phyloP scores from a whole-genome alignment of 1,140 invertebrate species.

The Ruditapes philippinarum region DNA sequence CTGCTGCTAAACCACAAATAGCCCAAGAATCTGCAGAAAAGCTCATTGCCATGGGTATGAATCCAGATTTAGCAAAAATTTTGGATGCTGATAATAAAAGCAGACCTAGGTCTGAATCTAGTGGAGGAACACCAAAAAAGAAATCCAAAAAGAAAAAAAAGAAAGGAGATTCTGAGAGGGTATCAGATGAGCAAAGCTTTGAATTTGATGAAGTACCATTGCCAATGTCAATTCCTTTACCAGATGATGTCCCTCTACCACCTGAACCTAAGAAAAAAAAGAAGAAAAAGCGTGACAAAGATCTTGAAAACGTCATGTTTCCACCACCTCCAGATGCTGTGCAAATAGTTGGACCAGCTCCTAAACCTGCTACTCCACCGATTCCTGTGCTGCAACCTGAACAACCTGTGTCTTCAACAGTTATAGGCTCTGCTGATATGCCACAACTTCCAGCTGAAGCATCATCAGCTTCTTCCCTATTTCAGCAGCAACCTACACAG shows the following conservation, averaged over 20 bases:
- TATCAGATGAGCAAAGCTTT: not conserved
- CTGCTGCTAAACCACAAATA: not conserved
- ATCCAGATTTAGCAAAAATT: slow-evolving; percentile 63
- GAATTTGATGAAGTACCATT: slow-evolving; percentile 33
- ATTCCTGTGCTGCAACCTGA: not conserved
- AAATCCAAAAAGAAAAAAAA: slow-evolving; percentile 58
- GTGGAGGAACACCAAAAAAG: not conserved
- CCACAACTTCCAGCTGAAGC: not conserved
- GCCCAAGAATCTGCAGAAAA: slow-evolving; percentile 46
- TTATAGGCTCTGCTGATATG: not conserved
- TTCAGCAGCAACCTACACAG: not conserved
- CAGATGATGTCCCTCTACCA: slow-evolving; percentile 58
- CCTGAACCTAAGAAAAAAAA: slow-evolving; percentile 62
- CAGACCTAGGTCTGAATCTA: not conserved
- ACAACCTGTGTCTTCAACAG: not conserved
- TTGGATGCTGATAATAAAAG: slow-evolving; percentile 32
- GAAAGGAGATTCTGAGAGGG: slow-evolving; percentile 1
- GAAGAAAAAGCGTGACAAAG: slow-evolving; percentile 59
- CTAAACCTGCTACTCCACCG: slow-evolving; percentile 47
- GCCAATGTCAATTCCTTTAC: slow-evolving; percentile 66
- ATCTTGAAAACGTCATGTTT: slow-evolving; percentile 57
- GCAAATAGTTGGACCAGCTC: slow-evolving; percentile 37
- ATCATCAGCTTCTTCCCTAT: not conserved
- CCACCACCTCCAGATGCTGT: slow-evolving; percentile 47
- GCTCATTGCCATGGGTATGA: slow-evolving; percentile 62